phyloP scores from a whole-genome alignment of 2,888 invertebrate genomes.

The Sarcophaga subvicina region DNA sequence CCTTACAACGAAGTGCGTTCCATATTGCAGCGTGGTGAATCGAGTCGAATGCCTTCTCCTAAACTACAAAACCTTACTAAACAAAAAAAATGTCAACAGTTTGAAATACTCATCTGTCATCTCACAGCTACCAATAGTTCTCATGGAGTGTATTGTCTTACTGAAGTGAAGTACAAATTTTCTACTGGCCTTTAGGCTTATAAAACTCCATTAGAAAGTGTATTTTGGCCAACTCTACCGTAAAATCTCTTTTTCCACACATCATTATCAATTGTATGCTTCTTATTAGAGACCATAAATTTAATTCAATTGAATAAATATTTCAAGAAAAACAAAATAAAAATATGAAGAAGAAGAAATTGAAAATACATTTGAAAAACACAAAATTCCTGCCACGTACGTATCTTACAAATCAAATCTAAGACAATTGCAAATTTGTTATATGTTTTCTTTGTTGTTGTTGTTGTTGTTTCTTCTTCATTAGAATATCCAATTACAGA shows the following conservation, averaged over 20 bases:
- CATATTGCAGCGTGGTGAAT: too few relatives aligned
- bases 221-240: conserved; percentile 7
- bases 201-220: background rate
- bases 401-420: too few relatives aligned
- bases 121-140: too few relatives aligned
- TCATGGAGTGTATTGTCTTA: too few relatives aligned
- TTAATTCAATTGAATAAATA: background rate
- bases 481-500: conserved; percentile 10
- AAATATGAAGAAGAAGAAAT: background rate
- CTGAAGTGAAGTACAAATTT: background rate
- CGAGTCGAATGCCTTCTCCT: too few relatives aligned
- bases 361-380: too few relatives aligned
- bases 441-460: background rate
- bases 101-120: too few relatives aligned
- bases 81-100: too few relatives aligned
- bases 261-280: conserved; percentile 9
- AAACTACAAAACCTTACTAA: too few relatives aligned
- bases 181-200: background rate
- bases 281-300: background rate
- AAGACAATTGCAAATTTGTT: too few relatives aligned
- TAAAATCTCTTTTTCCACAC: conserved; percentile 20
- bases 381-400: too few relatives aligned
- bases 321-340: background rate
- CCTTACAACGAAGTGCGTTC: too few relatives aligned
- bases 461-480: background rate